These are phyloP conservation scores for Dascillus cervinus DNA, from an alignment of 2,888 invertebrate genomes.

Conservation along the genomic window DNA sequence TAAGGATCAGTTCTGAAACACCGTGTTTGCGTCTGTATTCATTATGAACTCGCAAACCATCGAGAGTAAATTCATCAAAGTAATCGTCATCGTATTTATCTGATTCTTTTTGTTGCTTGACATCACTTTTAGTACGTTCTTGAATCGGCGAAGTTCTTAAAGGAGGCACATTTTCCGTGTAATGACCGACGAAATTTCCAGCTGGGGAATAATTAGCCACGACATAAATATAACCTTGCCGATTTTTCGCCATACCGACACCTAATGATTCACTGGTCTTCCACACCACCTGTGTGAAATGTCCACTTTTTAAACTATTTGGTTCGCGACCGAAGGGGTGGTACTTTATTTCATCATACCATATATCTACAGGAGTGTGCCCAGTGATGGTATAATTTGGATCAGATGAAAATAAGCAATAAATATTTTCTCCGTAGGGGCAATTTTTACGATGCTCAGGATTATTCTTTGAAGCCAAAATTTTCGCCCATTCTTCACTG, in stretches of 20 bases:
- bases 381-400: slow-evolving; percentile 59
- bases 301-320: slow-evolving; percentile 53
- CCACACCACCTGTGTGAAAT: slow-evolving; percentile 69
- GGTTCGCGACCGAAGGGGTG: slow-evolving; percentile 59
- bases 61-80: slow-evolving; percentile 38
- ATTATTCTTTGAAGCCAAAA: slow-evolving; percentile 55
- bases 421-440: slow-evolving; percentile 79
- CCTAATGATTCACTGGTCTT: slow-evolving; percentile 57
- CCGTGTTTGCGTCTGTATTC: slow-evolving; percentile 53
- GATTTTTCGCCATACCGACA: slow-evolving; percentile 59
- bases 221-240: slow-evolving; percentile 70
- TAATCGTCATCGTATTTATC: slow-evolving; percentile 26
- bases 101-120: background rate
- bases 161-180: slow-evolving; percentile 64
- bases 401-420: slow-evolving; percentile 66
- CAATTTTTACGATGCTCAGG: slow-evolving; percentile 69
- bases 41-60: slow-evolving; percentile 52
- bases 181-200: slow-evolving; percentile 76
- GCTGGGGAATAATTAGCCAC: slow-evolving; percentile 88
- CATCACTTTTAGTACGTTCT: background rate
- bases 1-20: slow-evolving; percentile 48
- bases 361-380: slow-evolving; percentile 66
- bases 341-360: slow-evolving; percentile 63
- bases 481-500: slow-evolving; percentile 66
- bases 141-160: slow-evolving; percentile 11